Base-by-base conservation (phyloP, 2,888 invertebrate genomes). In the Ischnura elegans region DNA sequence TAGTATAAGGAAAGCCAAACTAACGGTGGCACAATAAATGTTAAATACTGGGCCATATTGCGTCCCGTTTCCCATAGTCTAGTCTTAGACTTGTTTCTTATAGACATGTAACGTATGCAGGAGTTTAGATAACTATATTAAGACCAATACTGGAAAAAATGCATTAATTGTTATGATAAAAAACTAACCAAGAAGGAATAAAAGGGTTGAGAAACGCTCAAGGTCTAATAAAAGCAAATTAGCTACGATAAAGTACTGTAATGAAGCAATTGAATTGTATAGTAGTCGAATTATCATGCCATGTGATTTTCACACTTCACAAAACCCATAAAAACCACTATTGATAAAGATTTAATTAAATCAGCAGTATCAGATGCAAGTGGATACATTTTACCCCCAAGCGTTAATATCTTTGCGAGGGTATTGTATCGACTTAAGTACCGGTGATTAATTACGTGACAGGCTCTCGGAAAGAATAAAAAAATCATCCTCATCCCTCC, bases 351-450 rank as follows among this genome's bases (percentile, higher is more conserved):
- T 36, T 36, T 10, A 76, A 76, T 76, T 76, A 76, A 76, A 76
- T 76, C 76, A 76, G 36, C 76, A 76, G 3, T n/a, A 4, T 76
- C 10, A 76, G 76, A 29, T 36, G 29, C n/a, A 36, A 76, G 76
- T 76, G 76, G 36, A 36, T 8, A 76, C 29, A 13, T 76, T 36
- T 10, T 36, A 36, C 29, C 76, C 25, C 76, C 25, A 36, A 3
- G n/a, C 76, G 76, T 76, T 76, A 76, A 16, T 36, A 76, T 25
- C 10, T n/a, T n/a, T 13, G 76, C 36, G 5, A 5, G 36, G 13
- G 29, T 76, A 76, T 36, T 76, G 36, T 36, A 76, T 76, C 36
- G 76, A 76, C 76, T 36, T 76, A 76, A 76, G 36, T 76, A 76
- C 36, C 76, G 10, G 76, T 76, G 76, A 76, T 76, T 29, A 76